These are phyloP conservation scores for Drosophila takahashii DNA, from an alignment of 1,140 invertebrate species.

Conservation along the genomic window DNA sequence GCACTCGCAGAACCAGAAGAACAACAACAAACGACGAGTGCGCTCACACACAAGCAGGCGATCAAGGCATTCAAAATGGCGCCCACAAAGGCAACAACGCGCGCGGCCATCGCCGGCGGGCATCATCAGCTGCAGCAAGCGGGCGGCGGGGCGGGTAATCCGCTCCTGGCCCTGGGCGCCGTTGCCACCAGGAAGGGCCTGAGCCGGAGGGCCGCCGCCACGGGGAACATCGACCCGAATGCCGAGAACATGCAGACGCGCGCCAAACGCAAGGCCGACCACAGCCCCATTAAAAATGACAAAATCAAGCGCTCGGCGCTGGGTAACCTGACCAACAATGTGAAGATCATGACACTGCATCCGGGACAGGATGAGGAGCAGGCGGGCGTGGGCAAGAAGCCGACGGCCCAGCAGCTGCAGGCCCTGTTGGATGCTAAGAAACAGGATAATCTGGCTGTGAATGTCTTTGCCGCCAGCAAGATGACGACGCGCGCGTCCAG, in stretches of 20 bases:
- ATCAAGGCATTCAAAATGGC: conserved; percentile 73
- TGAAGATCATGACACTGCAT: conserved; percentile 73
- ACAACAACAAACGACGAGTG: conserved; percentile 18
- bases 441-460: conserved; percentile 46
- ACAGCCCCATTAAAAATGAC: conserved; percentile 83
- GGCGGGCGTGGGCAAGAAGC: conserved; percentile 51
- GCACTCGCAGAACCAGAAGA: conserved; percentile 19
- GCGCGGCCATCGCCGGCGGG: conserved; percentile 42
- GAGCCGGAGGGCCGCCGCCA: conserved; percentile 75
- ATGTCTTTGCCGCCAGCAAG: conserved; percentile 49
- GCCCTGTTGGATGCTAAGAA: conserved; percentile 61
- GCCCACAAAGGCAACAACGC: conserved; percentile 71
- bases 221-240: conserved; percentile 63
- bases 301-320: conserved; percentile 87
- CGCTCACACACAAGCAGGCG: conserved; percentile 17
- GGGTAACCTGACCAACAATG: conserved; percentile 89
- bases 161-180: conserved; percentile 47
- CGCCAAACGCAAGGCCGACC: conserved; percentile 81
- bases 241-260: conserved; percentile 71
- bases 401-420: conserved; percentile 67
- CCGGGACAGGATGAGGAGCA: conserved; percentile 53
- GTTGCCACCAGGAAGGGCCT: conserved; percentile 80
- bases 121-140: conserved; percentile 37
- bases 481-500: conserved; percentile 68
- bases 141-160: conserved; percentile 28